phyloP scores from a whole-genome alignment of 2,113 vertebrate species.

The Colaptes auratus region DNA sequence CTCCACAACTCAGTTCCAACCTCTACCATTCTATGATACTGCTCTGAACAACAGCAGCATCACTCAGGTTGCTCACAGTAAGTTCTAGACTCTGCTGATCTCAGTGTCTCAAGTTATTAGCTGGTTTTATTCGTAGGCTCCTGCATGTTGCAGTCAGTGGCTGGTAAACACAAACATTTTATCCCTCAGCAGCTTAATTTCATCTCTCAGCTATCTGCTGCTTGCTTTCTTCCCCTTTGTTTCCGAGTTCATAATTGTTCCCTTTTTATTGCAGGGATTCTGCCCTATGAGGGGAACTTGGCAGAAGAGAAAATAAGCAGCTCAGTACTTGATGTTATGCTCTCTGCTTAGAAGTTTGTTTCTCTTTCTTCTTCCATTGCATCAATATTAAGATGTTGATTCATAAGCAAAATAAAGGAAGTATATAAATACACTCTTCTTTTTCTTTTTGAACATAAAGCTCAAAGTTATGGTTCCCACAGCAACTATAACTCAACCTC shows the following conservation, averaged over 20 bases:
- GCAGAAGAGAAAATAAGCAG: neutral
- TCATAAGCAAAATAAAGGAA: constrained; percentile 41
- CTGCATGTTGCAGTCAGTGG: neutral
- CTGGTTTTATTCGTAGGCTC: neutral
- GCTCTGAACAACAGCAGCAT: neutral
- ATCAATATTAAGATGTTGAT: constrained; percentile 35
- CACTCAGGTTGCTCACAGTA: neutral
- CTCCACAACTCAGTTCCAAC: neutral
- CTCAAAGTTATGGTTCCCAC: constrained; percentile 57
- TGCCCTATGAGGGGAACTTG: neutral
- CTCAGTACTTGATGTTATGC: neutral
- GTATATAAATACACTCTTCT: neutral
- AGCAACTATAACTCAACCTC: constrained; percentile 51
- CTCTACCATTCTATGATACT: too few species aligned
- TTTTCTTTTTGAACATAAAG: constrained; percentile 34
- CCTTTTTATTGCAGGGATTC: neutral
- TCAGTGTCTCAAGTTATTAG: neutral
- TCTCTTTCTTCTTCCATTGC: constrained; percentile 12
- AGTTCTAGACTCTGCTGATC: neutral
- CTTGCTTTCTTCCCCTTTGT: neutral
- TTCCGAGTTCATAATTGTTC: neutral
- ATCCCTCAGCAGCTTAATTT: neutral
- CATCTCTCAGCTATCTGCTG: neutral
- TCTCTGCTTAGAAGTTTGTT: constrained; percentile 17
- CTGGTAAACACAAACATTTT: neutral